Base-by-base conservation (phyloP, 2,888 invertebrate species). In the Synanthedon myopaeformis region DNA sequence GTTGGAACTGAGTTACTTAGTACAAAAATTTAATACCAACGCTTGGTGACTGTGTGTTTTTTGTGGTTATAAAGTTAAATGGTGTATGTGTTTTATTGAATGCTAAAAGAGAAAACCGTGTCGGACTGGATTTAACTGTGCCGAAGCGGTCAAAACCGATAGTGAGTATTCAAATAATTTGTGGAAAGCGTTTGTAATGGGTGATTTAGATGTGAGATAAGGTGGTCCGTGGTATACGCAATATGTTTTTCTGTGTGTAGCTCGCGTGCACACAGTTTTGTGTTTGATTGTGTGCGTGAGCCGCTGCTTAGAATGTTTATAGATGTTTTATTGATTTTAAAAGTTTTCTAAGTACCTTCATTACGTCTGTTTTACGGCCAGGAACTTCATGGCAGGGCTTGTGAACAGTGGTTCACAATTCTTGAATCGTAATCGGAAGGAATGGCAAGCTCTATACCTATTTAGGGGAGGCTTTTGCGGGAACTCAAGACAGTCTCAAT, bases 321-420 rank as follows among this genome's bases (percentile, higher is more conserved):
- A 67, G 67, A 65, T 35, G 35, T 56, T 66, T 68, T 76, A 77
- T 79, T 69, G 76, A 78, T 79, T 76, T 62, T 62, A 60, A 67
- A 76, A 72, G 66, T 76, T 76, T 71, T 67, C 52, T 35, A 35
- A 35, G 35, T 35, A 10, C 35, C 2, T 8, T 10, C 35, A 35
- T 35, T 10, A 35, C 35, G 35, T 35, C 35, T 10, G 35, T 35
- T 35, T 35, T 35, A 35, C 10, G 35, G 6, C 35, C 35, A 35
- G 10, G 35, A 35, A 35, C 35, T 35, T 35, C 35, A 10, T 35
- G 35, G 6, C 10, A 8, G 35, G 35, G 35, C 35, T 35, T 35
- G 1, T 28, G 35, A 35, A 3, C 10, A 35, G 0, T 35, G 35
- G 23, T 23, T 10, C 8, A 5, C 23, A 35, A 35, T 35, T 35